Evolutionary conservation across 2,113 vertebrate genomes (phyloP).

Genomic region (Pseudopipra pipra): DNA sequence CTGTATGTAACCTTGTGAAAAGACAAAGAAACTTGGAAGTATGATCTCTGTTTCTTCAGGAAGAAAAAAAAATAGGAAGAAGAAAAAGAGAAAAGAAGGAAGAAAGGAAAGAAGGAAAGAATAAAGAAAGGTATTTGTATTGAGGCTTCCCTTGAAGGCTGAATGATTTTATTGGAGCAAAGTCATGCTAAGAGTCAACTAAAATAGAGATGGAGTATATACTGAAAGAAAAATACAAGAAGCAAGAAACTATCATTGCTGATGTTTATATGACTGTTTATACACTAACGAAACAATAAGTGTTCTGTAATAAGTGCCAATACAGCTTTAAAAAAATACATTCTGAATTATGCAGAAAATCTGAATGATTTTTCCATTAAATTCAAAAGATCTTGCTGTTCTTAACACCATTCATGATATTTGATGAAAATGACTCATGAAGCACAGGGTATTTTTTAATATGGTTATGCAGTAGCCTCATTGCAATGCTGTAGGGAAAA

Average conservation of each 20-base stretch:
- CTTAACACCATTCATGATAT: not conserved
- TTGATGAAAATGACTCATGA: conserved; percentile 36
- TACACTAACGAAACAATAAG: not conserved
- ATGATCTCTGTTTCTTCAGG: not conserved
- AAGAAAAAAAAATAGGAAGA: rapidly evolving
- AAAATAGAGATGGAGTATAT: not conserved
- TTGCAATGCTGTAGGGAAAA: not conserved
- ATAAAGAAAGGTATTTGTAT: not conserved
- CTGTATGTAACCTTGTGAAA: not conserved
- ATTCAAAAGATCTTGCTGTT: not conserved
- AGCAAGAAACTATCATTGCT: not conserved
- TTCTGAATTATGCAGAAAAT: not conserved
- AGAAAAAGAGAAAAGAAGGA: too few species aligned
- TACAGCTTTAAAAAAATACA: not conserved
- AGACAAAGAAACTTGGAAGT: not conserved
- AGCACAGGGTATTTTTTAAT: conserved; percentile 23
- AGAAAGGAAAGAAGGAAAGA: not conserved
- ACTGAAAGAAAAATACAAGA: not conserved
- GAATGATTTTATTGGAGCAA: not conserved
- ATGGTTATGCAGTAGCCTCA: not conserved
- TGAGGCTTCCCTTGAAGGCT: not conserved
- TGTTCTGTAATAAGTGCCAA: not conserved
- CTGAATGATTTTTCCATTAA: not conserved
- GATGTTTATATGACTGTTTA: not conserved
- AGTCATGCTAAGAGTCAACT: not conserved